Evolutionary conservation across 2,888 invertebrate genomes (phyloP).

Genomic region (Andrena haemorrhoa): DNA sequence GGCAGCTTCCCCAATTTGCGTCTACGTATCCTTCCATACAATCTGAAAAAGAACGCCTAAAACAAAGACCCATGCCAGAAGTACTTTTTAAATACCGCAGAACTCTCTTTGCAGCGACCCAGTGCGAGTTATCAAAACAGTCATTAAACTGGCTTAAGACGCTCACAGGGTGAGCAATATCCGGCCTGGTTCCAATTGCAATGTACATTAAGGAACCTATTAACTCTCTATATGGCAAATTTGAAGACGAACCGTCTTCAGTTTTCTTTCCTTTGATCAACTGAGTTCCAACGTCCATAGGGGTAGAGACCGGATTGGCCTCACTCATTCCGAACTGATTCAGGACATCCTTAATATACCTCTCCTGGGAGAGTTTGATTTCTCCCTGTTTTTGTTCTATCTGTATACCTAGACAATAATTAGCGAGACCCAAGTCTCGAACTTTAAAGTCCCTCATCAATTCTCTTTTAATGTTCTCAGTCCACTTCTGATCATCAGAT

Average conservation of each 20-base stretch:
- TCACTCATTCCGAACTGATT: too few relatives aligned
- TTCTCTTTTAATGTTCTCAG: neutral
- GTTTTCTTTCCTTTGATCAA: too few relatives aligned
- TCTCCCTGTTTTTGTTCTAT: too few relatives aligned
- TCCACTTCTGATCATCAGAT: neutral
- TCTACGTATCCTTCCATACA: neutral
- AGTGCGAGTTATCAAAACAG: neutral
- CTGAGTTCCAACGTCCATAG: too few relatives aligned
- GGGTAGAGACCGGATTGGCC: too few relatives aligned
- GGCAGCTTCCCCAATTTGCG: neutral
- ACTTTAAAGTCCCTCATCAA: too few relatives aligned
- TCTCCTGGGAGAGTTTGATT: too few relatives aligned
- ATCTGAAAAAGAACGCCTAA: neutral
- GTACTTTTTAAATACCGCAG: neutral
- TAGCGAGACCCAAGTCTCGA: too few relatives aligned
- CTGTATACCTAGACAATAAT: too few relatives aligned
- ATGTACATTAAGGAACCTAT: neutral
- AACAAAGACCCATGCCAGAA: neutral
- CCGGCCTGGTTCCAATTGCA: neutral
- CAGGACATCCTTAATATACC: too few relatives aligned
- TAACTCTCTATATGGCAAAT: too few relatives aligned
- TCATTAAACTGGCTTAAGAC: slow-evolving; percentile 1
- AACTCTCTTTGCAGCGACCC: neutral
- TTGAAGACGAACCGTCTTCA: too few relatives aligned
- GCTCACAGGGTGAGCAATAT: neutral